These are phyloP conservation scores for Carapus acus DNA, from an alignment of 2,797 vertebrate species.

Conservation along the genomic window DNA sequence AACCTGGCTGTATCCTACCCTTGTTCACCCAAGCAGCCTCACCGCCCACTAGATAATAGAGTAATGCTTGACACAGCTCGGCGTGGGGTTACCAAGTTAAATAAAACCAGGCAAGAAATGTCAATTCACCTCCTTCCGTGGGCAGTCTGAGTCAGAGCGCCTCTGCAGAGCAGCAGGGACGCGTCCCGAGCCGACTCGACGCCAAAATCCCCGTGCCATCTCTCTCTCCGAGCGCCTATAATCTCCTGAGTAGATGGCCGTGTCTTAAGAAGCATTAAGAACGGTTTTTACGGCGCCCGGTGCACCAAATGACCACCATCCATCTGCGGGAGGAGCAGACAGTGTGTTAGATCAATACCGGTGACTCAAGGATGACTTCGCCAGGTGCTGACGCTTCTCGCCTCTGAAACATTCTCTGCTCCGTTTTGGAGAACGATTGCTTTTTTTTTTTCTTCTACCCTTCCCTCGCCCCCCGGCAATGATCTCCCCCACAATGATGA, in stretches of 20 bases:
- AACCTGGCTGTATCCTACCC: too few relatives aligned
- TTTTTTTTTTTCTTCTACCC: conserved; percentile 32
- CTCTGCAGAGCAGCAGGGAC: too few relatives aligned
- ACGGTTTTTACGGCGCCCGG: conserved; percentile 22
- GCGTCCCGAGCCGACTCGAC: conserved; percentile 20
- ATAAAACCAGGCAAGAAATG: too few relatives aligned
- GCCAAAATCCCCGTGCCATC: conserved; percentile 14
- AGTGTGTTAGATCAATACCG: conserved; percentile 55
- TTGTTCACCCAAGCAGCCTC: too few relatives aligned
- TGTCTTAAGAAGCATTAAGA: conserved; percentile 49
- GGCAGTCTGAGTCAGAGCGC: too few relatives aligned
- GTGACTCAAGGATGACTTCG: conserved; percentile 38
- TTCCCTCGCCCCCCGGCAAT: too few relatives aligned
- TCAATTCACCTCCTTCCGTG: too few relatives aligned
- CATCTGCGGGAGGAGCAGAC: conserved; percentile 34
- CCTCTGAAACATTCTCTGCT: conserved; percentile 38
- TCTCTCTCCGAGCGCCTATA: conserved; percentile 8
- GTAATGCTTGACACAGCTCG: too few relatives aligned
- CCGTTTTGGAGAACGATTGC: conserved; percentile 41
- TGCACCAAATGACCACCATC: conserved; percentile 40
- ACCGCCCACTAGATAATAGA: too few relatives aligned
- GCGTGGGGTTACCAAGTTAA: too few relatives aligned
- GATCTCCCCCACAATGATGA: too few relatives aligned
- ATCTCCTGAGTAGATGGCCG: conserved; percentile 17
- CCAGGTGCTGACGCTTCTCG: conserved; percentile 44